These are phyloP conservation scores for Amazona guildingii DNA, from an alignment of 2,113 vertebrate species.

Conservation along the genomic window DNA sequence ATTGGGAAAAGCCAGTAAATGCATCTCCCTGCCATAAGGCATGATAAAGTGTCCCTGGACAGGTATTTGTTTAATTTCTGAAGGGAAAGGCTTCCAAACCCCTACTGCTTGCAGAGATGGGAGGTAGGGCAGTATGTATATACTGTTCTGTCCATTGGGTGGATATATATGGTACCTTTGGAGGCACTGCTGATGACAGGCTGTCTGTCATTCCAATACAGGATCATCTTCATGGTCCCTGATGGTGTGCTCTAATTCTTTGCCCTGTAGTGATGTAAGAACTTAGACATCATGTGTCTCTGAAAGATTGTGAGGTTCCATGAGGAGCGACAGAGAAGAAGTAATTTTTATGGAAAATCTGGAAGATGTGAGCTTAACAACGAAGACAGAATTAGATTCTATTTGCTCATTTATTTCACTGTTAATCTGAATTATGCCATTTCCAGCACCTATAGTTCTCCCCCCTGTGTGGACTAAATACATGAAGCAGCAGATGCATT, in stretches of 20 bases:
- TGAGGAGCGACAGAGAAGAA: neutral
- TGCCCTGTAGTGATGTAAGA: neutral
- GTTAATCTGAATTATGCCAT: neutral
- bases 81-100: neutral
- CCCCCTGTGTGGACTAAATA: accelerated
- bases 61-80: neutral
- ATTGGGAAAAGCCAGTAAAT: neutral
- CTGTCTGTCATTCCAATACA: neutral
- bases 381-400: neutral
- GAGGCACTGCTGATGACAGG: neutral
- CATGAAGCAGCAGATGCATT: neutral
- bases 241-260: neutral
- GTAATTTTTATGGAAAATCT: neutral
- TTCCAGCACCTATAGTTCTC: neutral
- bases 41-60: neutral
- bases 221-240: accelerated
- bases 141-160: neutral
- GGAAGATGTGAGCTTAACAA: neutral
- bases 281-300: neutral
- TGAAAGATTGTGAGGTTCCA: accelerated
- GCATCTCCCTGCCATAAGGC: neutral
- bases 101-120: accelerated
- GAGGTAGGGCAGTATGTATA: too few species aligned
- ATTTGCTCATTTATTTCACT: neutral
- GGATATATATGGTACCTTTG: neutral